These are phyloP conservation scores for Caerostris darwini DNA, from an alignment of 1,140 invertebrate genomes.

Conservation along the genomic window DNA sequence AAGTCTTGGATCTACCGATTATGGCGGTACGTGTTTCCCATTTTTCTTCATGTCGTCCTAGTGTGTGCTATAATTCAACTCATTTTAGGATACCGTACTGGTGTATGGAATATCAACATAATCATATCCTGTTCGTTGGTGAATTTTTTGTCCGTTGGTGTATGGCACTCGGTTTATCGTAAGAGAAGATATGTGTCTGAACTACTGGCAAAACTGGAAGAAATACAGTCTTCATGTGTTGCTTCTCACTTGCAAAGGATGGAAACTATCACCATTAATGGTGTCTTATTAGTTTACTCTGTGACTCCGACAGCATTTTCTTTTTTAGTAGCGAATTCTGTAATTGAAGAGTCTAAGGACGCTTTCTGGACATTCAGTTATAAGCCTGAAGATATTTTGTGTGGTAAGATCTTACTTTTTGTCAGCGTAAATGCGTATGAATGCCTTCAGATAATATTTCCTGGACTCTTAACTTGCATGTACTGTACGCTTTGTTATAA, in stretches of 20 bases:
- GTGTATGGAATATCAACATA: constrained; percentile 5
- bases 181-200: neutral
- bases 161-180: constrained; percentile 9
- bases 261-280: neutral
- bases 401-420: neutral
- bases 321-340: neutral
- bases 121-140: constrained; percentile 15
- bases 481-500: constrained; percentile 35
- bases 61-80: neutral
- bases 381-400: neutral
- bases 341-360: neutral
- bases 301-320: neutral
- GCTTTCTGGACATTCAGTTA: constrained; percentile 47
- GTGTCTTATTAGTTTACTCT: neutral
- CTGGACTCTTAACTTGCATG: neutral
- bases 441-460: constrained; percentile 24
- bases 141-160: neutral
- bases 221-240: neutral
- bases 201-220: neutral
- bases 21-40: constrained; percentile 11
- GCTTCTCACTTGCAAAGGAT: neutral
- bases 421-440: neutral
- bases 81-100: neutral
- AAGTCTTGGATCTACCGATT: neutral
- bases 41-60: constrained; percentile 6